Percentiles rank a stretch among this genome's conserved stretches.
Conservation (phyloP, 1,140 invertebrate genomes). For the Mesaphorura yosii region DNA sequence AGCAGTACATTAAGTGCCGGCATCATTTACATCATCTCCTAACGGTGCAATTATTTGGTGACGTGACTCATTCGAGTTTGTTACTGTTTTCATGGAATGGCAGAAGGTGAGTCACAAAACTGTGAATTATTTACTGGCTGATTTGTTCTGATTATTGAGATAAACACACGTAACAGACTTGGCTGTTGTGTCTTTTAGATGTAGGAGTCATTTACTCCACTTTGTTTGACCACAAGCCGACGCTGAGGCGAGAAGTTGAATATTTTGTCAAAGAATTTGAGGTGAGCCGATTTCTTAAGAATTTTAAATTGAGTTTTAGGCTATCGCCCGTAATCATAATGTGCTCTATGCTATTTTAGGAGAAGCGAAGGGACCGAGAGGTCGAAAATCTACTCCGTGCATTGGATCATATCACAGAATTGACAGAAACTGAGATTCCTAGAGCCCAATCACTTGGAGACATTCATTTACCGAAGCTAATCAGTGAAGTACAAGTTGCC, state of each 20-base stretch:
- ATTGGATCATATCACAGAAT: slow-evolving; percentile 61
- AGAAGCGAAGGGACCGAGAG: slow-evolving; percentile 61
- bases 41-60: too few species aligned
- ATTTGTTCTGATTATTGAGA: too few species aligned
- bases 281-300: slow-evolving; percentile 43
- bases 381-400: slow-evolving; percentile 63
- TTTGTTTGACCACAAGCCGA: slow-evolving; percentile 70
- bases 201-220: slow-evolving; percentile 65
- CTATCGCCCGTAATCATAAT: background rate
- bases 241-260: slow-evolving; percentile 69
- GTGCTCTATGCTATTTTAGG: slow-evolving; percentile 40
- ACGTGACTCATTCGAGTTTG: too few species aligned
- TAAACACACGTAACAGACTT: too few species aligned
- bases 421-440: slow-evolving; percentile 57
- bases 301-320: background rate
- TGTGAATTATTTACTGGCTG: too few species aligned
- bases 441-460: slow-evolving; percentile 47
- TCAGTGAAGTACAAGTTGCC: slow-evolving; percentile 53
- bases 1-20: too few species aligned
- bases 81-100: too few species aligned
- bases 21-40: too few species aligned
- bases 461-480: slow-evolving; percentile 49
- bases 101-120: too few species aligned
- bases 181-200: slow-evolving; percentile 44
- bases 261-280: slow-evolving; percentile 71